Percentiles rank a stretch among this genome's conserved stretches.
These are phyloP conservation scores for Mustela lutreola DNA, from an alignment of 2,113 vertebrate species.

Conservation along the genomic window DNA sequence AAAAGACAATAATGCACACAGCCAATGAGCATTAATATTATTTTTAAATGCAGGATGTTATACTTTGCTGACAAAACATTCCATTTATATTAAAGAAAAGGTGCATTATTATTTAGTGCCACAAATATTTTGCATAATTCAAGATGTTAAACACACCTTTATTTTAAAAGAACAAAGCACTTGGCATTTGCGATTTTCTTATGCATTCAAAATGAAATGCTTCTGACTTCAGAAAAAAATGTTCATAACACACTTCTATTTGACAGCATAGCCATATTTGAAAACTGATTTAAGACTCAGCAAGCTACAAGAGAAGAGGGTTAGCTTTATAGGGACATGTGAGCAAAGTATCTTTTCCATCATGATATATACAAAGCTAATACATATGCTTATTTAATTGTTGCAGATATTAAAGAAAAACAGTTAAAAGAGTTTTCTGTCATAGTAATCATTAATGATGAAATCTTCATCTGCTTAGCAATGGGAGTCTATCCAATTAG, in stretches of 20 bases:
- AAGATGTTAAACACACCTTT: neutral
- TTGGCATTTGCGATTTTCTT: neutral
- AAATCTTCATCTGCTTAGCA: conserved; percentile 65
- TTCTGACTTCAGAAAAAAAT: conserved; percentile 36
- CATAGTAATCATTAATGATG: conserved; percentile 66
- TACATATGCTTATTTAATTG: neutral
- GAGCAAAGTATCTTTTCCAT: neutral
- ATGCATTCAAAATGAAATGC: neutral
- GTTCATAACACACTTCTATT: neutral
- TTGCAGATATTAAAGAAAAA: neutral
- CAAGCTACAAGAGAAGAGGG: neutral
- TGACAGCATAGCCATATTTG: conserved; percentile 30
- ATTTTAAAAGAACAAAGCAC: conserved; percentile 22
- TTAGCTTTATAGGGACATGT: conserved; percentile 7
- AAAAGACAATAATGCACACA: neutral
- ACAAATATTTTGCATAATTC: neutral
- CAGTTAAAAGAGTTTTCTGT: conserved; percentile 44
- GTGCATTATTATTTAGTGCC: neutral
- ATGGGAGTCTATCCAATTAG: conserved; percentile 66
- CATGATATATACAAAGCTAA: conserved; percentile 30
- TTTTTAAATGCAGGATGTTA: neutral
- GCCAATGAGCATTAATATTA: neutral
- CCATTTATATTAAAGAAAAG: neutral
- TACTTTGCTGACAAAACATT: neutral
- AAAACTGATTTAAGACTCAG: conserved; percentile 53